Evolutionary conservation across 2,888 invertebrate species (phyloP).

Genomic region (Elgonia sp.): DNA sequence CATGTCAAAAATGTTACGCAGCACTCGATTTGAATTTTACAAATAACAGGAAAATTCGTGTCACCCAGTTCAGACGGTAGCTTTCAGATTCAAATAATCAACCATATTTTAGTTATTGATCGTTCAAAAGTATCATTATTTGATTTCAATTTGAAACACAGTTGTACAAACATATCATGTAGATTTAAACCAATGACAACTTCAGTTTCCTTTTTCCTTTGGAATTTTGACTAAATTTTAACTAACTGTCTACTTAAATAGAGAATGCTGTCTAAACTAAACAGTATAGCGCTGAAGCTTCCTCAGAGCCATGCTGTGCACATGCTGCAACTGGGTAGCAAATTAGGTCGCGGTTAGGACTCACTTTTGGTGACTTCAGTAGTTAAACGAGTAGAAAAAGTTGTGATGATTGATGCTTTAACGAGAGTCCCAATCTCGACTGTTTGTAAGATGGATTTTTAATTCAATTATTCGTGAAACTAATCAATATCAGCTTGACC

Average conservation of each 20-base stretch:
- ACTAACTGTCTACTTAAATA: constrained; percentile 52
- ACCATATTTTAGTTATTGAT: constrained; percentile 26
- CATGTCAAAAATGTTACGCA: constrained; percentile 71
- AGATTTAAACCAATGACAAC: background rate
- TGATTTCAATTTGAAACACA: background rate
- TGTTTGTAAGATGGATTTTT: constrained; percentile 43
- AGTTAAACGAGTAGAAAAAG: constrained; percentile 47
- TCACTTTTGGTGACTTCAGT: constrained; percentile 62
- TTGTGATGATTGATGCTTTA: constrained; percentile 45
- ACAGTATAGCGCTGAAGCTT: constrained; percentile 77
- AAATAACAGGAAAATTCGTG: constrained; percentile 20
- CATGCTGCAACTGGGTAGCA: constrained; percentile 83
- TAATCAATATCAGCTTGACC: constrained; percentile 22
- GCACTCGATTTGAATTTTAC: constrained; percentile 20
- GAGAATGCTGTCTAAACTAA: constrained; percentile 59
- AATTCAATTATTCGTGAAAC: constrained; percentile 39
- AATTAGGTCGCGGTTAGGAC: constrained; percentile 76
- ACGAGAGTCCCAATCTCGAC: constrained; percentile 60
- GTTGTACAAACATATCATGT: background rate
- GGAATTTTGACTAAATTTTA: constrained; percentile 5
- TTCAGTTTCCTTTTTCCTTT: too few species aligned
- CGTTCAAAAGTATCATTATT: constrained; percentile 9
- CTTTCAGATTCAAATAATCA: constrained; percentile 20
- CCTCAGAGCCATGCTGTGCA: constrained; percentile 84
- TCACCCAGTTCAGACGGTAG: constrained; percentile 57